Evolutionary conservation across 2,797 vertebrate genomes (phyloP), one percentile per base, ranked within the genome.

Genomic region (Lerista edwardsae): DNA sequence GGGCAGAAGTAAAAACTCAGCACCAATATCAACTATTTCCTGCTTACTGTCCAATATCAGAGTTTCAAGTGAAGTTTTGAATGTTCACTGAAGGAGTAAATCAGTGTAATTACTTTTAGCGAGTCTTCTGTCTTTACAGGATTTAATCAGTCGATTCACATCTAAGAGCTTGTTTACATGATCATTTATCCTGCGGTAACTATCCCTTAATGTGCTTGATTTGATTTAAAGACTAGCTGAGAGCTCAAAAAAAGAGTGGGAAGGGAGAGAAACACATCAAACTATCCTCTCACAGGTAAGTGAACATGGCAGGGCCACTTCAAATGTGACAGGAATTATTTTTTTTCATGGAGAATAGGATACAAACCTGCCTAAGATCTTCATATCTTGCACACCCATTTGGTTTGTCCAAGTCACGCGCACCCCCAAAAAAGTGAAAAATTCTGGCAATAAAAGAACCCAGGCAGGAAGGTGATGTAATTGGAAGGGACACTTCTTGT

Each of bases 71-170:
- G 0, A 84, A 83, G 73, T 86, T 86, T 83, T 87, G 59, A 51
- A 87, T 80, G 71, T 84, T 90, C 86, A 90, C 51, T 89, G 93
- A 89, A 55, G 41, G 19, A 83, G 85, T 90, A 84, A 93, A 92
- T 82, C 89, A 92, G 90, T 72, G 85, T 87, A 92, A 91, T 90
- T 93, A 87, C 77, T 91, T 93, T 87, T 91, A 86, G 83, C 68
- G 88, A 91, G 88, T 36, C 17, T 77, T 82, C 31, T 88, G 69
- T 88, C 47, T 86, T 78, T 90, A 51, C 79, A 83, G 84, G 79
- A 87, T 86, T 0, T 1, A 89, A 92, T 87, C 79, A 88, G 83
- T 84, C 84, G 89, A 71, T 89, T 83, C 69, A 71, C 89, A 90
- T 86, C 86, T 88, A 83, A 91, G 78, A 75, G 72, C 78, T 83